A percentile compares a stretch with the other conserved stretches of the same genome.
Evolutionary conservation across 1,140 invertebrate genomes (phyloP).

Genomic region (Drosophila truncata): DNA sequence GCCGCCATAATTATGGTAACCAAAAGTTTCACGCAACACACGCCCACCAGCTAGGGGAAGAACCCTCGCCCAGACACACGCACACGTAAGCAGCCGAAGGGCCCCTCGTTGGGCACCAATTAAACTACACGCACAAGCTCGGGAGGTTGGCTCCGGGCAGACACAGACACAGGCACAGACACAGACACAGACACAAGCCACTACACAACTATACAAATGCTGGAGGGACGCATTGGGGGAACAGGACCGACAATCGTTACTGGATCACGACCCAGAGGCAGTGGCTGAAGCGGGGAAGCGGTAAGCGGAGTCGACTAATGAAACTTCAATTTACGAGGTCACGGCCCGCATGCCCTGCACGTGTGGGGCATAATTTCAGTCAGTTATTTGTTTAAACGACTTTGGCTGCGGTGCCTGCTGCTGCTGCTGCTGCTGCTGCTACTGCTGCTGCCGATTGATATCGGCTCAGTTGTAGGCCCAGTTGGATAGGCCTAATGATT

Average conservation of each 20-base stretch:
- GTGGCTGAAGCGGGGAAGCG: background rate
- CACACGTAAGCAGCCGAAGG: constrained; percentile 24
- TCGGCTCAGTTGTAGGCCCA: constrained; percentile 22
- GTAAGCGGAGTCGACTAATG: constrained; percentile 54
- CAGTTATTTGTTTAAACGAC: constrained; percentile 80
- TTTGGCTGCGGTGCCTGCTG: constrained; percentile 48
- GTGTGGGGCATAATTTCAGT: constrained; percentile 80
- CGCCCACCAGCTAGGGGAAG: constrained; percentile 50
- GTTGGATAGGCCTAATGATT: constrained; percentile 67
- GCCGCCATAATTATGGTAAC: constrained; percentile 83
- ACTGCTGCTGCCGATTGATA: constrained; percentile 33
- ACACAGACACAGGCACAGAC: constrained; percentile 36
- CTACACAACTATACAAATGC: constrained; percentile 13
- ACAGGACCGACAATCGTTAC: constrained; percentile 47
- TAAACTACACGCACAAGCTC: constrained; percentile 73
- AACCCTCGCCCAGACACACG: constrained; percentile 32
- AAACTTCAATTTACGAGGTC: constrained; percentile 83
- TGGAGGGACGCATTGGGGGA: constrained; percentile 9
- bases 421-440: constrained; percentile 17
- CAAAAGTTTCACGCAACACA: constrained; percentile 78
- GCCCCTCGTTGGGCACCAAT: constrained; percentile 55
- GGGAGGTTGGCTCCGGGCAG: constrained; percentile 42
- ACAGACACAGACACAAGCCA: constrained; percentile 14
- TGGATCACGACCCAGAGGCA: constrained; percentile 41
- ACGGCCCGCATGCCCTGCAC: constrained; percentile 76